Percentiles rank a stretch among this genome's conserved stretches.
phyloP scores from a whole-genome alignment of 2,113 vertebrate species.

The Charadrius vociferus region DNA sequence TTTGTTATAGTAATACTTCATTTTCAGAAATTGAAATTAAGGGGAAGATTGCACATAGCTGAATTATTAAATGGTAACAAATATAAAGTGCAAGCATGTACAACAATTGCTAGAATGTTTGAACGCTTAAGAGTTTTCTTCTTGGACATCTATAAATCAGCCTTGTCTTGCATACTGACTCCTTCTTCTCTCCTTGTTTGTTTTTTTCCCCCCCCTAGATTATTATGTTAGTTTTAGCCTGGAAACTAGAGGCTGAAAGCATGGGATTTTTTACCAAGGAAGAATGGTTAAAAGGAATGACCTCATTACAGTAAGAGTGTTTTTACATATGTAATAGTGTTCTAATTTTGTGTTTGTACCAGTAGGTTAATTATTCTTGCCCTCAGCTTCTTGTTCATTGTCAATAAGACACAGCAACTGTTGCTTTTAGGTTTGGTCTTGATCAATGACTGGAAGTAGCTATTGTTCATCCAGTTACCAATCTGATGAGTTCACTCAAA shows the following conservation, averaged over 20 bases:
- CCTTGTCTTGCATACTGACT: conserved; percentile 16
- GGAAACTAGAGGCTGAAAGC: conserved; percentile 94
- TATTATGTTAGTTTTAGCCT: conserved; percentile 97
- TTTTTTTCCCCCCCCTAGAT: conserved; percentile 74
- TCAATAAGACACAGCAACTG: neutral
- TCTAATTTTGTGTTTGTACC: neutral
- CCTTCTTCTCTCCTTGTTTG: neutral
- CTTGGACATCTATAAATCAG: neutral
- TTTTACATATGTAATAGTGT: neutral
- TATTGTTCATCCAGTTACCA: neutral
- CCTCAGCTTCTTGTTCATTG: neutral
- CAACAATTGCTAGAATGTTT: neutral
- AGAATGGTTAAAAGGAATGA: conserved; percentile 98
- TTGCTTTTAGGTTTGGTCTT: neutral
- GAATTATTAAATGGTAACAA: neutral
- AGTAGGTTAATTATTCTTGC: neutral
- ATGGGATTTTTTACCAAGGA: conserved; percentile 99
- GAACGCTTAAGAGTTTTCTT: neutral
- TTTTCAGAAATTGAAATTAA: neutral
- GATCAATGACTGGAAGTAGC: neutral
- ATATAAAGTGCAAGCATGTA: neutral
- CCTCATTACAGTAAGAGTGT: conserved; percentile 89
- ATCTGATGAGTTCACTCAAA: neutral
- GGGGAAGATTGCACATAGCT: neutral
- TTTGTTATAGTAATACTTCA: neutral